Evolutionary conservation across 1,140 invertebrate genomes (phyloP).

Genomic region (Alviniconcha marisindica): DNA sequence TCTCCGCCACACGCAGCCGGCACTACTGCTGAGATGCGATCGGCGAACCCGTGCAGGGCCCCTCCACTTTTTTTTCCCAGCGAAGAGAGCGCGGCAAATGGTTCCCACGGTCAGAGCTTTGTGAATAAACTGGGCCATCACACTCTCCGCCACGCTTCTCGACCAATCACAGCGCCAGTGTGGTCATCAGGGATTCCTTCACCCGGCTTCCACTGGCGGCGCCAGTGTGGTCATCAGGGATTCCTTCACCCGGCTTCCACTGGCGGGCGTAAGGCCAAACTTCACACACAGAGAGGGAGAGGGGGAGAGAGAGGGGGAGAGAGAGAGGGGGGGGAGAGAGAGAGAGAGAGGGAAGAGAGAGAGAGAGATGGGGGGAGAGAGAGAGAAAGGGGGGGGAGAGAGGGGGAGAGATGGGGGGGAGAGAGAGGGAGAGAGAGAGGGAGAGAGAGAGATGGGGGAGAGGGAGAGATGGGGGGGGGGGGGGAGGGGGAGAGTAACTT

Average conservation of each 20-base stretch:
- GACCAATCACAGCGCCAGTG: constrained; percentile 13
- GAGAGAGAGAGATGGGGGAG: not conserved
- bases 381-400: not conserved
- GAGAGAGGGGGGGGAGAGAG: not conserved
- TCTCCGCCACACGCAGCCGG: not conserved
- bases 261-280: constrained; percentile 14
- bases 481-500: too few relatives aligned
- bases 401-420: not conserved
- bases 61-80: constrained; percentile 7
- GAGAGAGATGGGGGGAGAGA: not conserved
- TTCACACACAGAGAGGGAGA: not conserved
- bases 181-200: constrained; percentile 28
- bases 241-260: constrained; percentile 12
- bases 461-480: too few relatives aligned
- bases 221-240: not conserved
- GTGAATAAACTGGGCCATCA: constrained; percentile 40
- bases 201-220: not conserved
- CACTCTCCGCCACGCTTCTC: not conserved
- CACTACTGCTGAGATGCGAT: not conserved
- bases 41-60: not conserved
- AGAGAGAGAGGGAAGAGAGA: too few relatives aligned
- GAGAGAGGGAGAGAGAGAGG: not conserved
- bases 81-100: not conserved
- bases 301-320: not conserved
- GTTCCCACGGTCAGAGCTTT: constrained; percentile 35